These are phyloP conservation scores for Tipula lateralis DNA, from an alignment of 2,888 invertebrate genomes.

Conservation along the genomic window DNA sequence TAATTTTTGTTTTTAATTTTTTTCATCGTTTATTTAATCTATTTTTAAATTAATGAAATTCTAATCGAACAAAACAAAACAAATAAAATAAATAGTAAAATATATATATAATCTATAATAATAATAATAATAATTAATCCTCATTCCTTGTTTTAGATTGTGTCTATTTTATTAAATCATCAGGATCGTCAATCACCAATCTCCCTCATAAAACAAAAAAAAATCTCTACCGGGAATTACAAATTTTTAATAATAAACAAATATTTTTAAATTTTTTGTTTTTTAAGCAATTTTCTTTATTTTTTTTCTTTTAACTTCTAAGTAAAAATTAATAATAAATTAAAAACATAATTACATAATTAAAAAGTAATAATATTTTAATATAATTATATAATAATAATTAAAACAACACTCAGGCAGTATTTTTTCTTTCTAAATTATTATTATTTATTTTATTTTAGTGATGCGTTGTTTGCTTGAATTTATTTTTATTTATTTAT, in stretches of 20 bases:
- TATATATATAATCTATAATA: background rate
- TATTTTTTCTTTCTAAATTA: conserved; percentile 9
- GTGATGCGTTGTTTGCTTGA: conserved; percentile 9
- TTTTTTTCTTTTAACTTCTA: background rate
- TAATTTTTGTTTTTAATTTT: background rate
- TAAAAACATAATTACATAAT: conserved; percentile 24
- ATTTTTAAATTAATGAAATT: conserved; percentile 2
- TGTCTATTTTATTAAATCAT: background rate
- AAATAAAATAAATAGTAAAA: background rate
- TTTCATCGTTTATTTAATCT: background rate
- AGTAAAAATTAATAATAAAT: conserved; percentile 24
- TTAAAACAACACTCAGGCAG: conserved; percentile 19
- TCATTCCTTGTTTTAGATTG: conserved; percentile 9
- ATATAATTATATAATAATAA: conserved; percentile 11
- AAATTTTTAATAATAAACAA: conserved; percentile 6
- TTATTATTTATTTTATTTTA: conserved; percentile 2
- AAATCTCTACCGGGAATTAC: background rate
- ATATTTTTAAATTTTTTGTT: background rate
- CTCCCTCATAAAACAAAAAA: background rate
- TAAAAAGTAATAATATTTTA: conserved; percentile 24
- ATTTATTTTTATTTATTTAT: background rate
- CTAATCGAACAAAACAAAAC: conserved; percentile 26
- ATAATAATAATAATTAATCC: background rate
- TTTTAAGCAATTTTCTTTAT: conserved; percentile 1
- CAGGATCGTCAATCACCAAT: conserved; percentile 19